A percentile compares a stretch with the other conserved stretches of the same genome.
phyloP scores from a whole-genome alignment of 2,888 invertebrate genomes.

The Dione juno region DNA sequence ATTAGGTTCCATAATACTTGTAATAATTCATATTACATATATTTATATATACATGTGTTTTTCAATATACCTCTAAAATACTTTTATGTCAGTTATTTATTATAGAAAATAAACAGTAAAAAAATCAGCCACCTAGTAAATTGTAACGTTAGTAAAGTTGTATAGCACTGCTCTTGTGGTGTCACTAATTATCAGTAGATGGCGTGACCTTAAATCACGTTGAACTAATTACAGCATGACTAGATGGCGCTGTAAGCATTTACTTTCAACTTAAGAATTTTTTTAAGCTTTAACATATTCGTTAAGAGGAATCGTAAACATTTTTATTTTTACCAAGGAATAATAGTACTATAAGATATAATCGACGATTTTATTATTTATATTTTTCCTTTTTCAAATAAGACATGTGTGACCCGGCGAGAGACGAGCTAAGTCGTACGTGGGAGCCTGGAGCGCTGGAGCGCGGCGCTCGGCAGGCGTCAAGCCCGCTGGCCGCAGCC shows the following conservation, averaged over 20 bases:
- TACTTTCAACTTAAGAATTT: neutral
- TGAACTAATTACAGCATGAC: neutral
- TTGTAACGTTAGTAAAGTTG: neutral
- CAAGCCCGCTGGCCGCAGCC: slow-evolving; percentile 52
- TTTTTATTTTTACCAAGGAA: neutral
- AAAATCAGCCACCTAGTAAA: slow-evolving; percentile 16
- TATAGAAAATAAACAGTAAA: too few species aligned
- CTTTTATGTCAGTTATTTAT: too few species aligned
- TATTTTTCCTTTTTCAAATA: neutral
- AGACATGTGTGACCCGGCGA: slow-evolving; percentile 22
- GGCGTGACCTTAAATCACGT: neutral
- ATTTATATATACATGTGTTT: too few species aligned
- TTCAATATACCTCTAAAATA: neutral
- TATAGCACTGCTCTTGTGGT: neutral
- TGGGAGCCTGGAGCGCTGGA: slow-evolving; percentile 50
- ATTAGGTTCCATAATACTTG: too few species aligned
- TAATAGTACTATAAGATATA: neutral
- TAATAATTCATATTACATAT: too few species aligned
- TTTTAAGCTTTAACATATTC: neutral
- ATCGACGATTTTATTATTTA: neutral
- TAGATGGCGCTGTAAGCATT: slow-evolving; percentile 27
- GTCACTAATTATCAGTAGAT: slow-evolving; percentile 13
- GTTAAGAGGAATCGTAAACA: neutral
- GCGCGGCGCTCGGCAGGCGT: slow-evolving; percentile 38
- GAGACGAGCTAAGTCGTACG: slow-evolving; percentile 55